A percentile compares a stretch with the other conserved stretches of the same genome.
Evolutionary conservation across 2,113 vertebrate genomes (phyloP).

Genomic region (Xiphias gladius): DNA sequence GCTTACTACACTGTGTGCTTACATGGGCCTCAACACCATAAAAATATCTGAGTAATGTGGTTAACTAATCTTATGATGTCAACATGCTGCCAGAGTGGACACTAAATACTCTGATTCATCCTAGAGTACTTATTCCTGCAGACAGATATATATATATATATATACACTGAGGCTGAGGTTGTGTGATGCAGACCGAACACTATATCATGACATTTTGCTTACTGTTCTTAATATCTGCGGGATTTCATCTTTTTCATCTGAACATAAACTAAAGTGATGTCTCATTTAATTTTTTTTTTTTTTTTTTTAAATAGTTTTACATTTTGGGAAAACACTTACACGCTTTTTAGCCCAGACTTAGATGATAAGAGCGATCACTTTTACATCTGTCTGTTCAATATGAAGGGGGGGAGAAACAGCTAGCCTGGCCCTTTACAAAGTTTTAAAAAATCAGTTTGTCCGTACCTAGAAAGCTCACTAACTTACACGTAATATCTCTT

Average conservation of each 20-base stretch:
- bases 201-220: neutral
- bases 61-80: constrained; percentile 67
- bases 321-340: neutral
- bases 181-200: neutral
- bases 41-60: constrained; percentile 62
- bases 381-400: too few species aligned
- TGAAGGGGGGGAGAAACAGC: neutral
- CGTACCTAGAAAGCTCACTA: neutral
- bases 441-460: neutral
- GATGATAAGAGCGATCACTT: too few species aligned
- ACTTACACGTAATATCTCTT: neutral
- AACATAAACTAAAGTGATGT: neutral
- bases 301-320: too few species aligned
- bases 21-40: constrained; percentile 50
- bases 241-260: neutral
- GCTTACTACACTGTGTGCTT: constrained; percentile 20
- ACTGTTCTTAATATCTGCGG: neutral
- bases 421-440: too few species aligned
- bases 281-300: too few species aligned
- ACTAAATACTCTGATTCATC: constrained; percentile 25
- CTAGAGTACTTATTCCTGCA: constrained; percentile 8
- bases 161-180: neutral
- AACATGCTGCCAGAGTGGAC: constrained; percentile 41
- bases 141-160: constrained; percentile 15
- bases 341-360: neutral